These are phyloP conservation scores for Pionites leucogaster DNA, from an alignment of 2,113 vertebrate genomes.

Conservation along the genomic window DNA sequence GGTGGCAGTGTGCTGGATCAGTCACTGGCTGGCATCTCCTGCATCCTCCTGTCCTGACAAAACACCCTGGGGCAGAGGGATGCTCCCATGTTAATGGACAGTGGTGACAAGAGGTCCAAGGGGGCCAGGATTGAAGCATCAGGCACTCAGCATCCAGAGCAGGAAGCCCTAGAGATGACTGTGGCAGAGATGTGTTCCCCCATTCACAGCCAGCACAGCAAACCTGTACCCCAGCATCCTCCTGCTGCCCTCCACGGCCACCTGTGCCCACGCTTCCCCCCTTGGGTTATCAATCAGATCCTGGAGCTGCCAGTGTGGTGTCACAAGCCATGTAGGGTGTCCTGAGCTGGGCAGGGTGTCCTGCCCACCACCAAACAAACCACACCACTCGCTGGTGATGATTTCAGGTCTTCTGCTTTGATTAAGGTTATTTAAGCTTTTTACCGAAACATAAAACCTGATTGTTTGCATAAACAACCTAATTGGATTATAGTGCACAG, in stretches of 20 bases:
- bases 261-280: not conserved
- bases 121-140: rapidly evolving
- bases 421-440: slow-evolving; percentile 67
- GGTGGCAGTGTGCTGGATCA: not conserved
- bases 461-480: slow-evolving; percentile 66
- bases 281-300: not conserved
- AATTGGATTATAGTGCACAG: slow-evolving; percentile 54
- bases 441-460: slow-evolving; percentile 63
- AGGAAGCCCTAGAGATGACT: not conserved
- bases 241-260: not conserved
- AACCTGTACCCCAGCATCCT: not conserved
- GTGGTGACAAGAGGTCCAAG: not conserved
- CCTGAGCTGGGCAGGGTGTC: not conserved
- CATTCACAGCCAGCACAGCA: rapidly evolving
- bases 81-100: not conserved
- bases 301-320: rapidly evolving
- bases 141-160: rapidly evolving
- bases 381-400: not conserved
- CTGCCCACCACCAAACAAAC: not conserved
- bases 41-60: not conserved
- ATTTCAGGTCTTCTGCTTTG: not conserved
- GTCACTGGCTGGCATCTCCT: not conserved
- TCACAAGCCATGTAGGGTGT: not conserved
- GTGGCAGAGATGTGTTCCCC: not conserved
- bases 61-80: not conserved